Evolutionary conservation across 2,888 invertebrate species (phyloP).

Genomic region (Pseudolycoriella hygida): DNA sequence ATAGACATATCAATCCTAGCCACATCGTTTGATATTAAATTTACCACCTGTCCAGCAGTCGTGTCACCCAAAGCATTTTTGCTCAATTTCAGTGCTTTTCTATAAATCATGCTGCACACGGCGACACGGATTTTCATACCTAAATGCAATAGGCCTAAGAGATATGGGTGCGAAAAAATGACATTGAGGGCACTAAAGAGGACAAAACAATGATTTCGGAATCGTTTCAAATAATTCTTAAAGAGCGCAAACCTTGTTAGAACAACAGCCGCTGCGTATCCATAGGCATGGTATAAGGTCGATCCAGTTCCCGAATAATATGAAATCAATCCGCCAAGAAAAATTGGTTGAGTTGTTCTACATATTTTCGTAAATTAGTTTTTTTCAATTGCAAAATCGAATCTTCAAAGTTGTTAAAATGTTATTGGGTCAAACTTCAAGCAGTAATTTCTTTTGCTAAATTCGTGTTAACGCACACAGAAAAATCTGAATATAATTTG

Average conservation of each 20-base stretch:
- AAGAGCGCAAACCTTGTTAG: too few relatives aligned
- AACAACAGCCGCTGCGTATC: constrained; percentile 57
- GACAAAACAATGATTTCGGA: too few relatives aligned
- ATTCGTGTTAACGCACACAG: too few relatives aligned
- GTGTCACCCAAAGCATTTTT: constrained; percentile 58
- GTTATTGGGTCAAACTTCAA: too few relatives aligned
- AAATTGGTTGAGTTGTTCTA: constrained; percentile 44
- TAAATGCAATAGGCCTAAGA: constrained; percentile 50
- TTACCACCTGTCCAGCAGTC: constrained; percentile 54
- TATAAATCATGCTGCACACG: constrained; percentile 49
- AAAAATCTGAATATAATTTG: too few relatives aligned
- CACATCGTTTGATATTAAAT: constrained; percentile 90
- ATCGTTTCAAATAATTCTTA: too few relatives aligned
- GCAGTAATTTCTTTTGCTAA: too few relatives aligned
- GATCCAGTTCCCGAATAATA: constrained; percentile 32
- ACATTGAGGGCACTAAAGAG: constrained; percentile 57
- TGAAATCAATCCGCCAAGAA: constrained; percentile 41
- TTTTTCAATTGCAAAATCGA: neutral
- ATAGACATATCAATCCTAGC: constrained; percentile 44
- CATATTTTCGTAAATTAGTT: neutral
- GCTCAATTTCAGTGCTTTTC: constrained; percentile 46
- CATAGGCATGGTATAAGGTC: constrained; percentile 39
- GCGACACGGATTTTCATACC: constrained; percentile 53
- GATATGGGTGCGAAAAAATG: constrained; percentile 72
- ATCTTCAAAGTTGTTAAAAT: neutral